Evolutionary conservation across 1,140 invertebrate genomes (phyloP).

Genomic region (Micrasema minimum): DNA sequence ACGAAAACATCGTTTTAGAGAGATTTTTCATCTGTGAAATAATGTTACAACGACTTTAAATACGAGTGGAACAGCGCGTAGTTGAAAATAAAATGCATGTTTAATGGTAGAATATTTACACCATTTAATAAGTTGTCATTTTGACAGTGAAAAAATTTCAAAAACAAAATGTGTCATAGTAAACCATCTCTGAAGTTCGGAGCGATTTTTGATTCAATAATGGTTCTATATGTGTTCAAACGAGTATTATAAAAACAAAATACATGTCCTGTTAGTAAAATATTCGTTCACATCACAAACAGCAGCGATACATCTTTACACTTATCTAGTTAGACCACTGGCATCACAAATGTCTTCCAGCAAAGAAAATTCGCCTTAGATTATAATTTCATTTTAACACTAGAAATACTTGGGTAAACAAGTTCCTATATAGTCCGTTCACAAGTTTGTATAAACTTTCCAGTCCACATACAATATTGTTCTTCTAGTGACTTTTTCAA

Average conservation of each 20-base stretch:
- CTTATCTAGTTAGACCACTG: conserved; percentile 6
- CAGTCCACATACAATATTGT: conserved; percentile 7
- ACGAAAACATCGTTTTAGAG: too few species aligned
- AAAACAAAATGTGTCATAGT: too few species aligned
- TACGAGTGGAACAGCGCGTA: too few species aligned
- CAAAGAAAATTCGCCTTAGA: conserved; percentile 10
- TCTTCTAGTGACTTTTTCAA: conserved; percentile 10
- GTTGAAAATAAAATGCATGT: too few species aligned
- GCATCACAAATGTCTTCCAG: conserved; percentile 10
- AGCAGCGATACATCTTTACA: conserved; percentile 2
- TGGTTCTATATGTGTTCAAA: not conserved
- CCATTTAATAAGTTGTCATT: too few species aligned
- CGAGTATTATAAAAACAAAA: conserved; percentile 1
- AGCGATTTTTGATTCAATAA: not conserved
- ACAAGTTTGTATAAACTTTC: conserved; percentile 25
- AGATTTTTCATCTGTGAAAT: too few species aligned
- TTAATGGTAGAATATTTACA: too few species aligned
- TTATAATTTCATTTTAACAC: conserved; percentile 22
- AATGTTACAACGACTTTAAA: too few species aligned
- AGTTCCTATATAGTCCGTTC: conserved; percentile 9
- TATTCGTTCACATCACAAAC: conserved; percentile 10
- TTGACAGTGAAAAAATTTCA: too few species aligned
- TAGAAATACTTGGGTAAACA: conserved; percentile 24
- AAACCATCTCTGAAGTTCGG: too few species aligned
- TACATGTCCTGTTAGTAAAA: conserved; percentile 17